Evolutionary conservation across 2,113 vertebrate species (phyloP), one percentile per base, ranked within the genome.

Genomic region (Recurvirostra avosetta): DNA sequence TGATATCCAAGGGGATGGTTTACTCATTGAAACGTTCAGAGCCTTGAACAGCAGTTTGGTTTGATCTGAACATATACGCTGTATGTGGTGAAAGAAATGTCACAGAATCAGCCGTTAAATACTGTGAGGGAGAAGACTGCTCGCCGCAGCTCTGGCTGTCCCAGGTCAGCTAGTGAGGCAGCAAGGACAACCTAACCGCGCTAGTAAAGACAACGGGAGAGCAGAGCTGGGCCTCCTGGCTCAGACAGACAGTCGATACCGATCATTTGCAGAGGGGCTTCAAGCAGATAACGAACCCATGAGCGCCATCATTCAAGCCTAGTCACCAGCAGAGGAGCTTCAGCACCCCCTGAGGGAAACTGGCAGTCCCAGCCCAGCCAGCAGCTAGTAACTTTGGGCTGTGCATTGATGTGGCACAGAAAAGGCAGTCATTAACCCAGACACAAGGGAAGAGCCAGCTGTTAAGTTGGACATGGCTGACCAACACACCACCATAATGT

Each of bases 61-160:
- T 86, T 78, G 61, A 83, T 34, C 61, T 25, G 25, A 70, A 45
- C 8, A 10, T 8, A 78, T 2, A 86, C 0, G 0, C 17, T 65
- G 53, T n/a, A 17, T 3, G 4, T 43, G 8, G 14, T 40, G 25
- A 66, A 79, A 78, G 71, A 38, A 65, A 71, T 3, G 2, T 50
- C 56, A 53, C 50, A 56, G 40, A 61, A 86, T 12, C n/a, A 49
- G 14, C 27, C 36, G 13, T 9, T 59, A 62, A 62, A n/a, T 40
- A 59, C 53, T 38, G 27, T 13, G 34, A 62, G n/a, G 25, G 38
- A 78, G 86, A 66, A 75, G 50, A 65, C 45, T 53, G 47, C 14
- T 59, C 1, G 0, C 55, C 1, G 0, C 55, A 74, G n/a, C 23
- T 55, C 43, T 7, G 16, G 27, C 21, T 6, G 2, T 34, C 23